phyloP scores from a whole-genome alignment of 1,140 invertebrate species.

The Megalonaias nervosa region DNA sequence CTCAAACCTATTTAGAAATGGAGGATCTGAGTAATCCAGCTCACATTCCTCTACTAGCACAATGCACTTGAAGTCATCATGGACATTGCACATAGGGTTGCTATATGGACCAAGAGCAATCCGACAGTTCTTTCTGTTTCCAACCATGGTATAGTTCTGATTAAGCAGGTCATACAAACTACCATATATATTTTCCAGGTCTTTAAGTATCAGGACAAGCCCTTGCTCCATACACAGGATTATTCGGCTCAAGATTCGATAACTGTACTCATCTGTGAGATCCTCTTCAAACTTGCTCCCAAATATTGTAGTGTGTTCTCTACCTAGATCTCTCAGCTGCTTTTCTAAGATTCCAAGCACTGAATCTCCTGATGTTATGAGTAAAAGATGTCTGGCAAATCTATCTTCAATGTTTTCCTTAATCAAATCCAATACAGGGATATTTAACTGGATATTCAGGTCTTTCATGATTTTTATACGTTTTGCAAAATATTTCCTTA shows the following conservation, averaged over 20 bases:
- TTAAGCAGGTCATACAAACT: conserved; percentile 56
- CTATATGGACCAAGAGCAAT: conserved; percentile 49
- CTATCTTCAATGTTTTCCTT: conserved; percentile 31
- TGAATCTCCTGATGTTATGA: conserved; percentile 33
- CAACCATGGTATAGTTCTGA: conserved; percentile 50
- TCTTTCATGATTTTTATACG: not conserved
- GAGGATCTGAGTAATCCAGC: conserved; percentile 39
- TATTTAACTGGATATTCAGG: not conserved
- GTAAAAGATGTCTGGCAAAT: conserved; percentile 31
- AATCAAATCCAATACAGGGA: conserved; percentile 25
- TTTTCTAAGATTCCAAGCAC: conserved; percentile 26
- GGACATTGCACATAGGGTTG: conserved; percentile 48
- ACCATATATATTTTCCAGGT: conserved; percentile 49
- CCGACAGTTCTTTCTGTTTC: conserved; percentile 40
- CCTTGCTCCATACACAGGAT: conserved; percentile 57
- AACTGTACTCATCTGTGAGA: conserved; percentile 42
- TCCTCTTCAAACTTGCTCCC: conserved; percentile 54
- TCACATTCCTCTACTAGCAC: conserved; percentile 45
- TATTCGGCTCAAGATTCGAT: conserved; percentile 46
- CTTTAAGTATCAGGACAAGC: conserved; percentile 42
- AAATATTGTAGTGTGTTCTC: conserved; percentile 30
- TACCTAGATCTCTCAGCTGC: not conserved
- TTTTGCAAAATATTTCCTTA: conserved; percentile 13
- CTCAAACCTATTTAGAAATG: conserved; percentile 55
- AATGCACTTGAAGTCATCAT: conserved; percentile 45